Evolutionary conservation across 2,113 vertebrate species (phyloP), one percentile per base, ranked within the genome.

Genomic region (Zingel zingel): DNA sequence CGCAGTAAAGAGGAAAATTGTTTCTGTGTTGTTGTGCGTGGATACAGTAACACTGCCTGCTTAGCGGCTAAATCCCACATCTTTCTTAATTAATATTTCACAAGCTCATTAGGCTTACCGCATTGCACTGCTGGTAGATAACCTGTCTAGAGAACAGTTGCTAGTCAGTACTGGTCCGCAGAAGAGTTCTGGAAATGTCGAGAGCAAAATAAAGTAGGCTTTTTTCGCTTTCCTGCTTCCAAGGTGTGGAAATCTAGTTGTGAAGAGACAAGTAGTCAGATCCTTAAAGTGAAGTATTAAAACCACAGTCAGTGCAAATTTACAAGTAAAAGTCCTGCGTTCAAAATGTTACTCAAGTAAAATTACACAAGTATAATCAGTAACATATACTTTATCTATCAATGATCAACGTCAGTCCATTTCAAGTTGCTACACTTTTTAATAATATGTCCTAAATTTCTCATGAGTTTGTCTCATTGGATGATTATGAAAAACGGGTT

Each of bases 71-170:
- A 5, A 19, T 70, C 56, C 8, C 39, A 36, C 7, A 50, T 56
- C 48, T 21, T 23, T 76, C n/a, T 54, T 19, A 53, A 54, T 83
- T 54, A 63, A 79, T 76, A 64, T 68, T 72, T 64, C n/a, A 82
- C 53, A 14, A 62, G 58, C 39, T 71, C 23, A 65, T 86, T 68
- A 51, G 25, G 0, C 13, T 9, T 2, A 10, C 12, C 18, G 4
- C 36, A 15, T 16, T 19, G 45, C 19, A 7, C 14, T 50, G 50
- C 16, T 1, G n/a, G 61, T 5, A 16, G 23, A 43, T 13, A 25
- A 47, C 36, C n/a, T n/a, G 36, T 58, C 27, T 53, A 39, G 19
- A 43, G 56, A 45, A 39, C 61, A 71, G 53, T 1, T 30, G 30
- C 3, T 21, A 51, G 51, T 36, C 50, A 19, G n/a, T 9, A 19